A percentile compares a stretch with the other conserved stretches of the same genome.
phyloP scores from a whole-genome alignment of 2,888 invertebrate genomes.

The Heliconius hortense region DNA sequence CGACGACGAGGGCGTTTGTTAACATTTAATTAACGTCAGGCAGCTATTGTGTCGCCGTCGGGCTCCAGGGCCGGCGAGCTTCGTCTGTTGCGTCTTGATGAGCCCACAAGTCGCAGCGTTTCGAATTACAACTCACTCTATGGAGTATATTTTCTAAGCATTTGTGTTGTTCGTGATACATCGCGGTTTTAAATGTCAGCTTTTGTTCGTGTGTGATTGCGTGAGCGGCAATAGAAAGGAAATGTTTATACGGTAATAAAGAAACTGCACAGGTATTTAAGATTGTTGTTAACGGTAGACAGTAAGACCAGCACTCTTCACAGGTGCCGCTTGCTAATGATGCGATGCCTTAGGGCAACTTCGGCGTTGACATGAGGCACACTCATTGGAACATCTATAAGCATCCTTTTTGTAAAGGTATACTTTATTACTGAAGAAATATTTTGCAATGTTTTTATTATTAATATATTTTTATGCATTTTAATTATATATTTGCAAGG shows the following conservation, averaged over 20 bases:
- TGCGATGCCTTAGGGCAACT: conserved; percentile 54
- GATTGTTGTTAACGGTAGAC: conserved; percentile 46
- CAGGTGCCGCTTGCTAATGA: conserved; percentile 65
- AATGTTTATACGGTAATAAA: conserved; percentile 33
- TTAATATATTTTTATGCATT: neutral
- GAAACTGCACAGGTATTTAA: conserved; percentile 46
- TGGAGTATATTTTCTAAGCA: conserved; percentile 39
- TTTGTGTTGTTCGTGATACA: conserved; percentile 45
- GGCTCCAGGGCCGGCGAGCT: conserved; percentile 63
- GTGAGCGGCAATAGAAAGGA: conserved; percentile 40
- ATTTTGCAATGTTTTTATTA: neutral
- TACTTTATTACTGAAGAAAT: conserved; percentile 39
- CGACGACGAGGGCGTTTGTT: conserved; percentile 81
- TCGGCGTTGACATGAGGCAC: conserved; percentile 55
- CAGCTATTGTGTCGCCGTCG: conserved; percentile 74
- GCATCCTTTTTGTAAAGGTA: conserved; percentile 50
- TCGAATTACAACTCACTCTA: conserved; percentile 62
- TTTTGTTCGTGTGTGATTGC: neutral
- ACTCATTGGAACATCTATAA: conserved; percentile 56
- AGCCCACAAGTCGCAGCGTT: conserved; percentile 66
- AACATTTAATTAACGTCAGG: conserved; percentile 81
- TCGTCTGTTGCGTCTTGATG: conserved; percentile 61
- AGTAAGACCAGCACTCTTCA: conserved; percentile 49
- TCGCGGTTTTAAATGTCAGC: conserved; percentile 41
- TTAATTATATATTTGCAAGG: neutral